Percentiles rank a stretch among this genome's conserved stretches.
Evolutionary conservation across 2,888 invertebrate genomes (phyloP).

Genomic region (Lepetodrilus schrolli): DNA sequence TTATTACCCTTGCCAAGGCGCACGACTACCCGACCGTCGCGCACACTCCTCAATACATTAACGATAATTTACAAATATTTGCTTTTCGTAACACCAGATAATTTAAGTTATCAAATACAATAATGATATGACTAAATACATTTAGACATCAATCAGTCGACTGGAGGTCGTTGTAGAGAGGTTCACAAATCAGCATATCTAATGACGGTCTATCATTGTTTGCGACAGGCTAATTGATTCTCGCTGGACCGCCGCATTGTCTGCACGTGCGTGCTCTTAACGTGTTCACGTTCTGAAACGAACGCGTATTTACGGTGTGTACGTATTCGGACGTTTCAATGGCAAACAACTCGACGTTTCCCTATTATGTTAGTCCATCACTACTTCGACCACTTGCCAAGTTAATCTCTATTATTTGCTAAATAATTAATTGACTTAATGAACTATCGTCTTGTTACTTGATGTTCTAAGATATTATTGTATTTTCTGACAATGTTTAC

Average conservation of each 20-base stretch:
- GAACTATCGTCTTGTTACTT: background rate
- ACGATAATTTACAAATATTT: conserved; percentile 24
- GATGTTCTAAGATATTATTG: no score
- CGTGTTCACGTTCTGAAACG: background rate
- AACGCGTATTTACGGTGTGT: background rate
- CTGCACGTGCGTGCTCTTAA: conserved; percentile 15
- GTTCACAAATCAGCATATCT: background rate
- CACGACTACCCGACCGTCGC: no score
- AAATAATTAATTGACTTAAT: conserved; percentile 10
- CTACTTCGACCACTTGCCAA: background rate
- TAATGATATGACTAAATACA: background rate
- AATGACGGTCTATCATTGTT: background rate
- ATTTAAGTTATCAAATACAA: background rate
- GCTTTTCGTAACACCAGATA: conserved; percentile 16
- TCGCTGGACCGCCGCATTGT: background rate
- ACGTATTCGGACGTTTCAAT: background rate
- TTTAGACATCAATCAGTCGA: background rate
- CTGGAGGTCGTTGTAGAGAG: background rate
- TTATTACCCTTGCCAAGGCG: no score
- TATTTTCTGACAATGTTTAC: no score
- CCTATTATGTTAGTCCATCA: background rate
- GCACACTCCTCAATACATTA: conserved; percentile 12
- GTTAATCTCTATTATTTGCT: background rate
- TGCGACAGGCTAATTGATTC: background rate
- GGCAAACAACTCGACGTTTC: background rate